phyloP scores from a whole-genome alignment of 2,888 invertebrate genomes.

The Gymnoscelis rufifasciata region DNA sequence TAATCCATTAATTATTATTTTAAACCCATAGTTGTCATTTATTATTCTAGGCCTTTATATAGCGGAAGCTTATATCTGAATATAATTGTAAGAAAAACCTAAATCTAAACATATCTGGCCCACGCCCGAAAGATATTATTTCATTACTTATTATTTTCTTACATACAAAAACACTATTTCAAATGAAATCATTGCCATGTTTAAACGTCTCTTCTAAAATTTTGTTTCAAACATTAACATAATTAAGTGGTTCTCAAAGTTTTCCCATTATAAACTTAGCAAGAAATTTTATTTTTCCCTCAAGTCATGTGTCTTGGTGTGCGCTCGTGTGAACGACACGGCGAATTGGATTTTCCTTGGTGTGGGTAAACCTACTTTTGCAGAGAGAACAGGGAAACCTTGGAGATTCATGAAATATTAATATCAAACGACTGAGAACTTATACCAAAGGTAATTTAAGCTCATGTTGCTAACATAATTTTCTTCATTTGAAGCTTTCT shows the following conservation, averaged over 20 bases:
- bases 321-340: conserved; percentile 65
- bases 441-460: conserved; percentile 57
- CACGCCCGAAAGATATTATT: not conserved
- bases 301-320: conserved; percentile 73
- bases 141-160: not conserved
- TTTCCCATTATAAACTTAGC: conserved; percentile 80
- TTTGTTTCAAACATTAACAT: conserved; percentile 80
- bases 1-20: too few species aligned
- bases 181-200: conserved; percentile 71
- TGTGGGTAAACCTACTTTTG: conserved; percentile 78
- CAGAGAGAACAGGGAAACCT: conserved; percentile 71
- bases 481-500: conserved; percentile 28
- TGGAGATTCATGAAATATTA: conserved; percentile 73
- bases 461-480: conserved; percentile 44
- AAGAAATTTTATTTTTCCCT: conserved; percentile 80
- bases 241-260: conserved; percentile 80
- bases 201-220: conserved; percentile 77
- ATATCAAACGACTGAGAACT: conserved; percentile 63
- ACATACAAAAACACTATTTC: conserved; percentile 31
- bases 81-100: too few species aligned
- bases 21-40: too few species aligned
- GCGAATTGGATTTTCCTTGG: conserved; percentile 76
- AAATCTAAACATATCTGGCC: too few species aligned
- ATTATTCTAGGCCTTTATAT: too few species aligned
- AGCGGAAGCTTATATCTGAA: too few species aligned